phyloP scores from a whole-genome alignment of 2,888 invertebrate species.

The Nesidiocoris tenuis region DNA sequence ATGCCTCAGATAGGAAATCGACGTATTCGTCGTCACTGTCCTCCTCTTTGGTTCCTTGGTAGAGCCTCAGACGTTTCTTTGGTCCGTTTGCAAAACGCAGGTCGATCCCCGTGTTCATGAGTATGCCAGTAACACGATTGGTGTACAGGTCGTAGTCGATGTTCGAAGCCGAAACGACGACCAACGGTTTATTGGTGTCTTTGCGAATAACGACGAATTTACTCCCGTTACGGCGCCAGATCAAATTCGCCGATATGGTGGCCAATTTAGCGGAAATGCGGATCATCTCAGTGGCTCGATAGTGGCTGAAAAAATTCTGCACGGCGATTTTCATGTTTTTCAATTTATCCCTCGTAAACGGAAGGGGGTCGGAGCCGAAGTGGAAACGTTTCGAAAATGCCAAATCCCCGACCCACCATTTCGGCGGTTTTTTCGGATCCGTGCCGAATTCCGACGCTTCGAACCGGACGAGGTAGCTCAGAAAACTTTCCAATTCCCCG shows the following conservation, averaged over 20 bases:
- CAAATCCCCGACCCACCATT: conserved; percentile 15
- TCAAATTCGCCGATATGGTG: neutral
- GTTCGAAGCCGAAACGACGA: neutral
- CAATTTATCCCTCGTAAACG: conserved; percentile 12
- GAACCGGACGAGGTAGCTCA: conserved; percentile 15
- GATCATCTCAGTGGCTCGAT: neutral
- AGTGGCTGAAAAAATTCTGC: neutral
- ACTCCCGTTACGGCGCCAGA: neutral
- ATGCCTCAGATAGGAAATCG: neutral
- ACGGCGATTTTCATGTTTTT: neutral
- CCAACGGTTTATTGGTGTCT: neutral
- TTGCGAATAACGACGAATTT: neutral
- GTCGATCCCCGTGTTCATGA: neutral
- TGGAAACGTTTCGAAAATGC: neutral
- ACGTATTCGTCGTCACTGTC: neutral
- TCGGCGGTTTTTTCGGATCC: neutral
- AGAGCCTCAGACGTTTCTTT: neutral
- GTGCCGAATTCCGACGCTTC: neutral
- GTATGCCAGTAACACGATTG: neutral
- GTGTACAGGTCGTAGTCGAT: neutral
- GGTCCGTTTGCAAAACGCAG: neutral
- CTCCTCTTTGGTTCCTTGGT: neutral
- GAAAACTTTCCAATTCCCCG: conserved; percentile 3
- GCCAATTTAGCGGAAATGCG: neutral
- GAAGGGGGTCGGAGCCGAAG: neutral